Evolutionary conservation across 2,797 vertebrate species (phyloP).

Genomic region (Enteromius thamalakanensis): DNA sequence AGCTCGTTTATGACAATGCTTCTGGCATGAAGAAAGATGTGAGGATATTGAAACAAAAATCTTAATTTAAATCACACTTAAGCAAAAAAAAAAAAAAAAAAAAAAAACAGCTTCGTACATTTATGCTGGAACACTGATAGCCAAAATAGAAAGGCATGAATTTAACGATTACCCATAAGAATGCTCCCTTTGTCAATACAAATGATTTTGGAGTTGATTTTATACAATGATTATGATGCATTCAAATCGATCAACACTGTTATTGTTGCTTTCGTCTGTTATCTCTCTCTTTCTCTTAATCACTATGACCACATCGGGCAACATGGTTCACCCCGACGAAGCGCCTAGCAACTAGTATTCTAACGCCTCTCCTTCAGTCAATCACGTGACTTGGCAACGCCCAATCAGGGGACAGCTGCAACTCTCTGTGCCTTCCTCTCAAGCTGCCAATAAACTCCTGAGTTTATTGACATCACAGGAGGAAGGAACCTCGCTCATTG

Average conservation of each 20-base stretch:
- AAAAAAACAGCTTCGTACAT: conserved; percentile 37
- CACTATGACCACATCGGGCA: conserved; percentile 55
- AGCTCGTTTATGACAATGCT: conserved; percentile 56
- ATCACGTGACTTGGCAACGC: conserved; percentile 54
- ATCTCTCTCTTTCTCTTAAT: conserved; percentile 53
- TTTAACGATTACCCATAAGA: conserved; percentile 15
- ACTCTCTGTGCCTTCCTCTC: conserved; percentile 48
- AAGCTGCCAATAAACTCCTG: conserved; percentile 55
- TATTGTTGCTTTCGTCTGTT: conserved; percentile 42
- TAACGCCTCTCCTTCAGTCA: conserved; percentile 48
- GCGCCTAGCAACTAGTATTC: conserved; percentile 63
- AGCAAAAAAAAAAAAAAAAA: neutral
- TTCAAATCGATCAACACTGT: conserved; percentile 38
- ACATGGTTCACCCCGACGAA: conserved; percentile 54
- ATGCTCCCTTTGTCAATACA: conserved; percentile 40
- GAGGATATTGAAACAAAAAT: conserved; percentile 33
- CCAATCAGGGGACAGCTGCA: conserved; percentile 56
- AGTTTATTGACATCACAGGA: conserved; percentile 51
- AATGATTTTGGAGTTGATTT: conserved; percentile 39
- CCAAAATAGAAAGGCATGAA: conserved; percentile 43
- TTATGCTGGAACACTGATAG: conserved; percentile 47
- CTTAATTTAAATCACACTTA: conserved; percentile 55
- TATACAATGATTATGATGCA: conserved; percentile 46
- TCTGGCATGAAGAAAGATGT: conserved; percentile 40
- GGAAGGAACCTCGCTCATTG: conserved; percentile 42